These are phyloP conservation scores for Paradisaea rubra DNA, from an alignment of 2,113 vertebrate genomes.

Conservation along the genomic window DNA sequence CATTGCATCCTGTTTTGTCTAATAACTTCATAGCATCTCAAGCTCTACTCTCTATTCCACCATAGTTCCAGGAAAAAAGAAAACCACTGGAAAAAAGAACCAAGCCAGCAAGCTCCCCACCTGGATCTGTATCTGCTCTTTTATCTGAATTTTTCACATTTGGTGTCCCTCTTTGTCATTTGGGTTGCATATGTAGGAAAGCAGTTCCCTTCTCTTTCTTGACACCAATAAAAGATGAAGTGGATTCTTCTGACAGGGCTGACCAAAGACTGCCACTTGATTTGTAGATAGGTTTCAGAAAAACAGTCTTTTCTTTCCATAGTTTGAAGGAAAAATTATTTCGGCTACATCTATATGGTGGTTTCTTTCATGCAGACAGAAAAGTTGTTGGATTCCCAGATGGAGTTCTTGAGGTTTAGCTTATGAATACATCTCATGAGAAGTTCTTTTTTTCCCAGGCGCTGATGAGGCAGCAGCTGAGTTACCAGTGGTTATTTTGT, in stretches of 20 bases:
- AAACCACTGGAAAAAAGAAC: background rate
- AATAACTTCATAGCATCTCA: background rate
- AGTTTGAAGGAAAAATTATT: background rate
- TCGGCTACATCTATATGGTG: background rate
- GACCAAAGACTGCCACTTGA: background rate
- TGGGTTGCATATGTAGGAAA: background rate
- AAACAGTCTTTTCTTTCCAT: background rate
- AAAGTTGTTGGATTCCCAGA: constrained; percentile 6
- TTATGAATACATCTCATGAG: constrained; percentile 31
- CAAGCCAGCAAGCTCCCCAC: background rate
- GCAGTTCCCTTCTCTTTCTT: background rate
- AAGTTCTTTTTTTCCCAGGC: background rate
- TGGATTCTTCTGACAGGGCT: background rate
- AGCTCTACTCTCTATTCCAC: background rate
- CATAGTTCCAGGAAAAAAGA: background rate
- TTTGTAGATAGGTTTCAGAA: background rate
- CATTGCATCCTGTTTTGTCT: background rate
- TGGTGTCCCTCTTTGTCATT: background rate
- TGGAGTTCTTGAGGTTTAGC: constrained; percentile 45
- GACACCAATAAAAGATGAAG: background rate
- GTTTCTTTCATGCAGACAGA: constrained; percentile 18
- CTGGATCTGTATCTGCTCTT: background rate
- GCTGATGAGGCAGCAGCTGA: background rate
- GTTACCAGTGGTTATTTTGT: background rate
- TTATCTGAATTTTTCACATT: background rate